phyloP scores from a whole-genome alignment of 1,140 invertebrate species.

The Linepithema humile region DNA sequence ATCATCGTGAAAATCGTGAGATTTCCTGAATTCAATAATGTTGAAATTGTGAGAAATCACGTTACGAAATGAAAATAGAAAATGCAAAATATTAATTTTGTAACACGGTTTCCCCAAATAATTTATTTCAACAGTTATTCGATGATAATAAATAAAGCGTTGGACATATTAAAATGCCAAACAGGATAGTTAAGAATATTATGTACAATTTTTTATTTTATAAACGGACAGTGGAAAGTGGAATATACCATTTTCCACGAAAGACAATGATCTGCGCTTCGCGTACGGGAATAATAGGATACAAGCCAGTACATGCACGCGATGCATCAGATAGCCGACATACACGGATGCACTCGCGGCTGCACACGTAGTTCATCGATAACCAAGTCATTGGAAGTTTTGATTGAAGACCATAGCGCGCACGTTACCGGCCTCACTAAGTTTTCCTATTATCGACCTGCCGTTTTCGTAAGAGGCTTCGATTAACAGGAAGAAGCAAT shows the following conservation, averaged over 20 bases:
- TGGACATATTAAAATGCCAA: neutral
- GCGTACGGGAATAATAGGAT: slow-evolving; percentile 10
- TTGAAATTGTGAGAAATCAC: neutral
- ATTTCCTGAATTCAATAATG: too few relatives aligned
- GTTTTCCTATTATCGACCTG: slow-evolving; percentile 55
- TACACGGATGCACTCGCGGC: neutral
- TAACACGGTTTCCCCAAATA: too few relatives aligned
- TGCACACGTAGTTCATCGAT: slow-evolving; percentile 33
- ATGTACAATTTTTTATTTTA: neutral
- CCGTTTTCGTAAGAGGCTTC: slow-evolving; percentile 24
- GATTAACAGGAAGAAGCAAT: slow-evolving; percentile 10
- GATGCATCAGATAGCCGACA: slow-evolving; percentile 17
- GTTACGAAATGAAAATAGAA: too few relatives aligned
- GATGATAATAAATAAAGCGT: too few relatives aligned
- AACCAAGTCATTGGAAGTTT: slow-evolving; percentile 62
- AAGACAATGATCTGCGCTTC: neutral
- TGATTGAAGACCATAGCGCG: slow-evolving; percentile 58
- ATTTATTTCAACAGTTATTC: too few relatives aligned
- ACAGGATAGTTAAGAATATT: neutral
- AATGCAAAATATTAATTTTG: too few relatives aligned
- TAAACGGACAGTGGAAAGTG: neutral
- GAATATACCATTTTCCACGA: neutral
- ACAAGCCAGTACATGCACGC: neutral
- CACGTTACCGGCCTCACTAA: slow-evolving; percentile 40
- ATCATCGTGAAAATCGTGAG: too few relatives aligned